phyloP scores from a whole-genome alignment of 2,113 vertebrate genomes.

The Cervus canadensis region DNA sequence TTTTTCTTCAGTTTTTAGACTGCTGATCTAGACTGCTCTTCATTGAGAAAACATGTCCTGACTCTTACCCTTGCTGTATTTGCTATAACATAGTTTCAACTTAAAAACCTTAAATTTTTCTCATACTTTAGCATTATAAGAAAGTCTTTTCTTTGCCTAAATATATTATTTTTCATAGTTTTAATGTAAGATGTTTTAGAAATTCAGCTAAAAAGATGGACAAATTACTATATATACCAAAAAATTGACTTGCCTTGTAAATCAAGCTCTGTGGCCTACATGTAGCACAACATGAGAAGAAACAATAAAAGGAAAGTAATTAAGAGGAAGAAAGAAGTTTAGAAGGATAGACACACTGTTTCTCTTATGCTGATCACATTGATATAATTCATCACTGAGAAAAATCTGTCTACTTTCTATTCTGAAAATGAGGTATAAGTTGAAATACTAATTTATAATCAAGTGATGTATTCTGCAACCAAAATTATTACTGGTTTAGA shows the following conservation, averaged over 20 bases:
- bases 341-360: background rate
- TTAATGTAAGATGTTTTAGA: conserved; percentile 24
- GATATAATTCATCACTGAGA: background rate
- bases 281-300: background rate
- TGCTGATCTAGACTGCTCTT: background rate
- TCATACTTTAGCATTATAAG: background rate
- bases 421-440: background rate
- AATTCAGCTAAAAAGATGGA: conserved; percentile 1
- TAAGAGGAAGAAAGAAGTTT: background rate
- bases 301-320: background rate
- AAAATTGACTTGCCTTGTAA: background rate
- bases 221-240: background rate
- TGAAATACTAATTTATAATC: background rate
- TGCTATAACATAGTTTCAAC: background rate
- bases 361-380: background rate
- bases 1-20: background rate
- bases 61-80: background rate
- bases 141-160: background rate
- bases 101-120: conserved; percentile 2
- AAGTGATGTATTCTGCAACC: background rate
- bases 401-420: background rate
- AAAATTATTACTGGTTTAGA: conserved; percentile 11
- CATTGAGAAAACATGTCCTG: background rate
- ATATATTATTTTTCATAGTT: background rate
- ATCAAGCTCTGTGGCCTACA: background rate